These are phyloP conservation scores for Bombus ignitus DNA, from an alignment of 1,140 invertebrate genomes.

Conservation along the genomic window DNA sequence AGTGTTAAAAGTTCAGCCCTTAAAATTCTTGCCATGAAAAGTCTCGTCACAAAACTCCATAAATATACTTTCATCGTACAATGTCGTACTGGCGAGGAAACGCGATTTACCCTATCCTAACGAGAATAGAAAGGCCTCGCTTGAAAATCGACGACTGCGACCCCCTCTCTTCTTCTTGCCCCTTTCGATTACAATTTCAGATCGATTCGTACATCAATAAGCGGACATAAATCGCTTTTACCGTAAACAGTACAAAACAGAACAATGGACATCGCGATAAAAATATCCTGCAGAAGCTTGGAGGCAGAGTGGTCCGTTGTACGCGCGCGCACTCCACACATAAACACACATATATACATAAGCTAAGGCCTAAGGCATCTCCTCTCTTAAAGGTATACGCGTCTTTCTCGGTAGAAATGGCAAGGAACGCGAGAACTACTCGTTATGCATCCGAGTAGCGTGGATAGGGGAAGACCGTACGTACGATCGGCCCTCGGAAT, in stretches of 20 bases:
- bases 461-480: slow-evolving; percentile 36
- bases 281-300: slow-evolving; percentile 1
- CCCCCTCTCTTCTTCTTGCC: not conserved
- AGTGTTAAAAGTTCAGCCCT: not conserved
- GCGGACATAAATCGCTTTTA: slow-evolving; percentile 21
- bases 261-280: slow-evolving; percentile 24
- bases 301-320: not conserved
- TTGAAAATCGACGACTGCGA: not conserved
- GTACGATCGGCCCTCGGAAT: slow-evolving; percentile 31
- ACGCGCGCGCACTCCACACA: not conserved
- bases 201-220: slow-evolving; percentile 26
- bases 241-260: slow-evolving; percentile 30
- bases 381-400: slow-evolving; percentile 11
- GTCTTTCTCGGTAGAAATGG: slow-evolving; percentile 52
- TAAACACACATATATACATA: not conserved
- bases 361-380: slow-evolving; percentile 14
- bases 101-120: slow-evolving; percentile 12
- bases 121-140: slow-evolving; percentile 13
- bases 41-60: not conserved
- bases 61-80: not conserved
- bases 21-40: not conserved
- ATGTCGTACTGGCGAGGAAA: not conserved
- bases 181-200: slow-evolving; percentile 36
- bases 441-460: slow-evolving; percentile 45
- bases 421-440: slow-evolving; percentile 54